Percentiles rank a stretch among this genome's conserved stretches.
Conservation (phyloP, 1,140 invertebrate genomes). For the Lepidotrigona ventralis region DNA sequence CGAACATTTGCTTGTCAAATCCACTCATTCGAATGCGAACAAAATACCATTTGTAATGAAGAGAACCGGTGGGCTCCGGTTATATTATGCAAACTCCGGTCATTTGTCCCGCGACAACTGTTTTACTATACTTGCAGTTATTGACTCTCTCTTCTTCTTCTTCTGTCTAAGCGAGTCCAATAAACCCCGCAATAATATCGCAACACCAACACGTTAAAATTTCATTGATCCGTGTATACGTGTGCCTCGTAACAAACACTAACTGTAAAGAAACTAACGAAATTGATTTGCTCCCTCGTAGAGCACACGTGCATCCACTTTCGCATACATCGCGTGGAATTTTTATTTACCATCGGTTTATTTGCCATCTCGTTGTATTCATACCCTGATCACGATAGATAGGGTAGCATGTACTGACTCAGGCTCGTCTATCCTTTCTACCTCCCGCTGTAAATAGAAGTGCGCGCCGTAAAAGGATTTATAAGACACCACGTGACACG, state of each 20-base stretch:
- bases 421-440: conserved; percentile 27
- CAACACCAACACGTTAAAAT: background rate
- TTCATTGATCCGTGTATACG: background rate
- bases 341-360: conserved; percentile 43
- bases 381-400: background rate
- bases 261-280: background rate
- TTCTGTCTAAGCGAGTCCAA: too few relatives aligned
- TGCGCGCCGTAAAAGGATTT: conserved; percentile 63
- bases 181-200: background rate
- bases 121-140: too few relatives aligned
- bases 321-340: background rate
- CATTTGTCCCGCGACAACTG: too few relatives aligned
- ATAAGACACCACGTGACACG: conserved; percentile 59
- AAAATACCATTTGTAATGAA: too few relatives aligned
- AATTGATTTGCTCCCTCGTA: conserved; percentile 26
- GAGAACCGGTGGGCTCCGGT: too few relatives aligned
- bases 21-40: too few relatives aligned
- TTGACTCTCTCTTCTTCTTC: too few relatives aligned
- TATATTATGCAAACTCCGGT: too few relatives aligned
- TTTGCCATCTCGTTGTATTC: conserved; percentile 31
- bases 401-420: conserved; percentile 3
- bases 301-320: background rate
- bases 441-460: conserved; percentile 37
- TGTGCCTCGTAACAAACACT: background rate
- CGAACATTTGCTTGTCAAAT: too few relatives aligned